phyloP scores from a whole-genome alignment of 2,797 vertebrate genomes.

The Oryzias sinensis region DNA sequence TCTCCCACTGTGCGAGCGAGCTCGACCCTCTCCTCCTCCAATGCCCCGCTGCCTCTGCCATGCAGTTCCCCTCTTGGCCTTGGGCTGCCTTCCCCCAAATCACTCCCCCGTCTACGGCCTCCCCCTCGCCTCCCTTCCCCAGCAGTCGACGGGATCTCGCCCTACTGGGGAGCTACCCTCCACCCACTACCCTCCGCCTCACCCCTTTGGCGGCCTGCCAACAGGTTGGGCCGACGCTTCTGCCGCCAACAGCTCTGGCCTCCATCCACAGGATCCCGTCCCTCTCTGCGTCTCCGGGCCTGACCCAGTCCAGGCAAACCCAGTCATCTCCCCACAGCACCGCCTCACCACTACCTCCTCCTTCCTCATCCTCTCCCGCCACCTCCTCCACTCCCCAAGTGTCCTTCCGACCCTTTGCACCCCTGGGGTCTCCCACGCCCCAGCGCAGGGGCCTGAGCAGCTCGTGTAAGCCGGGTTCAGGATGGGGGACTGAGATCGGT shows the following conservation, averaged over 20 bases:
- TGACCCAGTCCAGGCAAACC: conserved; percentile 63
- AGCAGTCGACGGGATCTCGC: conserved; percentile 76
- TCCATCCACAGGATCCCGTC: conserved; percentile 70
- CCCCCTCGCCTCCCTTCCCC: conserved; percentile 69
- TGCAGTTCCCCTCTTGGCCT: conserved; percentile 84
- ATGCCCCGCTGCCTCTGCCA: conserved; percentile 69
- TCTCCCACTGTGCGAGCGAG: conserved; percentile 89
- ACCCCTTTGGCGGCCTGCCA: conserved; percentile 73
- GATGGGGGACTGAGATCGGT: conserved; percentile 89
- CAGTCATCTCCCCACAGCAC: conserved; percentile 73
- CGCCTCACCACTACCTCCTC: conserved; percentile 56
- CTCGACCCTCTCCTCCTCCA: conserved; percentile 84
- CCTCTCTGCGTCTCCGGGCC: conserved; percentile 50
- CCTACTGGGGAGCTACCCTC: conserved; percentile 79
- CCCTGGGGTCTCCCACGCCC: conserved; percentile 64
- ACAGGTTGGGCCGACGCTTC: conserved; percentile 66
- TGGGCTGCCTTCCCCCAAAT: conserved; percentile 86
- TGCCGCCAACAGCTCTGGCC: conserved; percentile 66
- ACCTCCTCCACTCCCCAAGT: conserved; percentile 69
- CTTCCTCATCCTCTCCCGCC: conserved; percentile 59
- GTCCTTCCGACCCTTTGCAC: conserved; percentile 80
- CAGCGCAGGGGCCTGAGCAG: conserved; percentile 67
- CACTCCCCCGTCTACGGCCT: conserved; percentile 53
- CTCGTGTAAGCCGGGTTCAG: conserved; percentile 77
- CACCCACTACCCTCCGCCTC: conserved; percentile 71